Evolutionary conservation across 2,888 invertebrate species (phyloP).

Genomic region (Parelbella ahira): DNA sequence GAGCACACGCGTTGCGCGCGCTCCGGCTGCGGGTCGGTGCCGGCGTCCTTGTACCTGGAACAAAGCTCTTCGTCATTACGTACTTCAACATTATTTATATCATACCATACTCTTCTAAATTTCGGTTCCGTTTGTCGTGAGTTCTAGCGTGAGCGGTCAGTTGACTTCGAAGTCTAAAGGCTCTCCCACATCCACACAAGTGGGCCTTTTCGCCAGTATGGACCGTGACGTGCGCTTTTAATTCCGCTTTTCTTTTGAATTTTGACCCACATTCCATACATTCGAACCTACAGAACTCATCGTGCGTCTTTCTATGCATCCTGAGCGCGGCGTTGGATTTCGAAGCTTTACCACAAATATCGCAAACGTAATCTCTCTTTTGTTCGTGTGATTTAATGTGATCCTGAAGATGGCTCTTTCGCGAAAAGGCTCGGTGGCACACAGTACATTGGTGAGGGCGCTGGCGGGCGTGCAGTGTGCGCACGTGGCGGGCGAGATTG

Average conservation of each 20-base stretch:
- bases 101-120: too few species aligned
- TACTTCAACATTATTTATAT: too few species aligned
- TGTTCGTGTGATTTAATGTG: constrained; percentile 72
- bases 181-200: constrained; percentile 72
- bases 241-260: constrained; percentile 77
- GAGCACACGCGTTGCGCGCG: constrained; percentile 33
- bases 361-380: constrained; percentile 71
- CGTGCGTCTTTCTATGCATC: constrained; percentile 68
- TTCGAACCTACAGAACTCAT: too few species aligned
- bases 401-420: constrained; percentile 68
- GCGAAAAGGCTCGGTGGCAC: constrained; percentile 73
- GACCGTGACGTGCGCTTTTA: constrained; percentile 74
- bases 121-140: too few species aligned
- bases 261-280: too few species aligned
- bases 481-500: constrained; percentile 76
- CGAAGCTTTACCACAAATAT: constrained; percentile 74
- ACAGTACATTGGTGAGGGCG: too few species aligned
- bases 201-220: constrained; percentile 80
- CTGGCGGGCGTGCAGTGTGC: constrained; percentile 59
- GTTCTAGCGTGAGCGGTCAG: constrained; percentile 41
- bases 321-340: constrained; percentile 75
- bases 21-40: constrained; percentile 19
- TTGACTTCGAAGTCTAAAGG: constrained; percentile 68
- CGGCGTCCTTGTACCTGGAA: constrained; percentile 20
- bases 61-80: constrained; percentile 12